Conservation (phyloP, 2,888 invertebrate species). For the Charanyca ferruginea region DNA sequence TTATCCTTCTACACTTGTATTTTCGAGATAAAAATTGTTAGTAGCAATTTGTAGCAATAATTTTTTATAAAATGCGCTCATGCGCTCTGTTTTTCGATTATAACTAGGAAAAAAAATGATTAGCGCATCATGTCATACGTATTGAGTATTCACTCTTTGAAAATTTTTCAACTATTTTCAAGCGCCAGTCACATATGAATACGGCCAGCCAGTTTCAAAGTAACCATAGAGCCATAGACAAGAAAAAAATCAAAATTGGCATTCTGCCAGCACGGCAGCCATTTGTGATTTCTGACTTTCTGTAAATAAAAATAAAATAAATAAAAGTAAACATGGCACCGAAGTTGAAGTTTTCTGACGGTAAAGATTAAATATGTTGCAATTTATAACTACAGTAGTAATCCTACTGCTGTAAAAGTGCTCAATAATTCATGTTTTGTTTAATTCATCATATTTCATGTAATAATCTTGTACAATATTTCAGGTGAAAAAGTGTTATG, state of each 20-base stretch:
- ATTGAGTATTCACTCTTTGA: no score
- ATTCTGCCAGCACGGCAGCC: conserved; percentile 26
- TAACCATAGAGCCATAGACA: not conserved
- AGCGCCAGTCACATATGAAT: no score
- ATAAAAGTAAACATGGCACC: conserved; percentile 86
- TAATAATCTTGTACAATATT: conserved; percentile 65
- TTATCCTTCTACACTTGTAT: conserved; percentile 81
- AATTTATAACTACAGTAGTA: not conserved
- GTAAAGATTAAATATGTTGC: conserved; percentile 76
- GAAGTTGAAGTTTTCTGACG: conserved; percentile 94
- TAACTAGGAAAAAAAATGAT: no score
- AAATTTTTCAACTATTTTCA: no score
- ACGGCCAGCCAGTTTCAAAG: not conserved
- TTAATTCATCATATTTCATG: not conserved
- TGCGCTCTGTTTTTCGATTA: no score
- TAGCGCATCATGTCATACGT: no score
- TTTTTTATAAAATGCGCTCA: conserved; percentile 83
- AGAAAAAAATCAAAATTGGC: no score
- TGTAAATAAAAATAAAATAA: not conserved
- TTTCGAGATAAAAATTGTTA: conserved; percentile 74
- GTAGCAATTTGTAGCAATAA: no score
- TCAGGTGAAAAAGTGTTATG: conserved; percentile 97
- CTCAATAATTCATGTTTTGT: not conserved
- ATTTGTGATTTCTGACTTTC: conserved; percentile 27
- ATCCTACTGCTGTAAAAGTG: not conserved